phyloP scores from a whole-genome alignment of 2,888 invertebrate species.

The Stenichneumon culpator region DNA sequence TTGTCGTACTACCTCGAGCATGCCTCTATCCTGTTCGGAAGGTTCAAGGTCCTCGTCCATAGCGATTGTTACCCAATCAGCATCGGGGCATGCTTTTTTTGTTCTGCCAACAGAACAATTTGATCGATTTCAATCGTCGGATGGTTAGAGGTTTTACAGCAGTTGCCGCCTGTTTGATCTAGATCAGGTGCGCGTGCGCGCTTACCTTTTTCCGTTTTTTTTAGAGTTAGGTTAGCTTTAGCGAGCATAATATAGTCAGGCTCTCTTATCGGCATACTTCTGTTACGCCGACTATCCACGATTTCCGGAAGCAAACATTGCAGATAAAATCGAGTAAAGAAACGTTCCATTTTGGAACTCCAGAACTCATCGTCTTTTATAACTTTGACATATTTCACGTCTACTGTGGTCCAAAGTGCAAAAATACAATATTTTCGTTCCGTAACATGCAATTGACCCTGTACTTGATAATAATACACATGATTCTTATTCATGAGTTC shows the following conservation, averaged over 20 bases:
- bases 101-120: neutral
- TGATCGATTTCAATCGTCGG: neutral
- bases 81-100: neutral
- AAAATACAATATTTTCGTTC: slow-evolving; percentile 63
- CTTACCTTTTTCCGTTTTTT: neutral
- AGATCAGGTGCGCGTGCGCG: neutral
- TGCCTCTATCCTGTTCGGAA: neutral
- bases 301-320: slow-evolving; percentile 67
- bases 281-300: slow-evolving; percentile 59
- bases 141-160: neutral
- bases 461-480: slow-evolving; percentile 70
- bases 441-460: slow-evolving; percentile 71
- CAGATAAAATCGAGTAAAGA: slow-evolving; percentile 62
- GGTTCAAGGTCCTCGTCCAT: neutral
- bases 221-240: too few relatives aligned
- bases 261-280: slow-evolving; percentile 67
- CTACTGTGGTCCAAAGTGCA: slow-evolving; percentile 64
- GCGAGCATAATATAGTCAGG: slow-evolving; percentile 27
- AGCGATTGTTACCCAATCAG: neutral
- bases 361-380: slow-evolving; percentile 66
- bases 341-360: slow-evolving; percentile 62
- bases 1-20: neutral
- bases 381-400: slow-evolving; percentile 55
- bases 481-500: slow-evolving; percentile 62
- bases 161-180: neutral